These are phyloP conservation scores for Prinia subflava DNA, from an alignment of 2,113 vertebrate genomes.

Conservation along the genomic window DNA sequence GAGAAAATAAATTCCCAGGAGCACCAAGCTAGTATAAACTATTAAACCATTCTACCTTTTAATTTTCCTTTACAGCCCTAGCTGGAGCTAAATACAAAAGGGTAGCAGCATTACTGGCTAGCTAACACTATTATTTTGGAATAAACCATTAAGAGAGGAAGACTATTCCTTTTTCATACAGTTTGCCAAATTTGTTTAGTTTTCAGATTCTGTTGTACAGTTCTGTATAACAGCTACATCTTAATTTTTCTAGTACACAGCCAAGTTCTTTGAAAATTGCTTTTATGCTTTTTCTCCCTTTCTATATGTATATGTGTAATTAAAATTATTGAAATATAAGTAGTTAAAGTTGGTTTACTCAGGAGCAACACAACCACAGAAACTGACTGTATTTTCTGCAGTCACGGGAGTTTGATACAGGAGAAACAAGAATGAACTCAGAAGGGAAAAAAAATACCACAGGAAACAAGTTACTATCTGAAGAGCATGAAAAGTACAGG, in stretches of 20 bases:
- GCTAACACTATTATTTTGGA: neutral
- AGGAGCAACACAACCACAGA: neutral
- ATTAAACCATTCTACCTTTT: neutral
- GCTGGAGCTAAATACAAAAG: neutral
- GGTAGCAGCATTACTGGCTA: neutral
- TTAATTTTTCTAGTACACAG: neutral
- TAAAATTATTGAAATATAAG: neutral
- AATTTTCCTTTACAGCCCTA: neutral
- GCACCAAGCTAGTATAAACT: conserved; percentile 25
- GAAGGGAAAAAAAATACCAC: neutral
- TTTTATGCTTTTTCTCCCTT: neutral
- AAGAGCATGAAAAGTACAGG: neutral
- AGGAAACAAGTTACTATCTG: neutral
- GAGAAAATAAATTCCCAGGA: conserved; percentile 43
- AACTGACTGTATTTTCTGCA: neutral
- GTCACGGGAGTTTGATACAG: neutral
- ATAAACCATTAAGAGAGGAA: neutral
- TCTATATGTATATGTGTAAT: neutral
- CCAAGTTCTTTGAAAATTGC: neutral
- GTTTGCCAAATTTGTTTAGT: neutral
- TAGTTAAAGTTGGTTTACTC: neutral
- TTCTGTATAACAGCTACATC: neutral
- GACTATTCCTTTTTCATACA: neutral
- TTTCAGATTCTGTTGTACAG: neutral
- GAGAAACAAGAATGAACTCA: neutral